Evolutionary conservation across 2,888 invertebrate species (phyloP).

Genomic region (Melipona bicolor): DNA sequence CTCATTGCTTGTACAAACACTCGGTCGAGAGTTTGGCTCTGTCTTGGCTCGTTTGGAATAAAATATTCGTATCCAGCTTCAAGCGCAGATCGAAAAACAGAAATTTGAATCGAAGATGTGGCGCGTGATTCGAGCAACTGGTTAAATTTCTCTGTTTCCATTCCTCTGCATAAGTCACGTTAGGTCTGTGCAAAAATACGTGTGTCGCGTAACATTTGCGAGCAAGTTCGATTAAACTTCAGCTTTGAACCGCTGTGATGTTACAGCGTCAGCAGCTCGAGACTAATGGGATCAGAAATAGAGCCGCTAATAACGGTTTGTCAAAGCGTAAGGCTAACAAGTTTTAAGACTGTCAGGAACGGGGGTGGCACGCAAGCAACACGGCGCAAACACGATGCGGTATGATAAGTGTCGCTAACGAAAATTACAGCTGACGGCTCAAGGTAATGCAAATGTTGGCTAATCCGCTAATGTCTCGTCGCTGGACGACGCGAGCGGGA

Average conservation of each 20-base stretch:
- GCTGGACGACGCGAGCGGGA: background rate
- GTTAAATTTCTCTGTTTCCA: too few relatives aligned
- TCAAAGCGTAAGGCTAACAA: background rate
- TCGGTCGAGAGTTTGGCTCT: too few relatives aligned
- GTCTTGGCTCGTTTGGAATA: too few relatives aligned
- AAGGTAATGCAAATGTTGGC: constrained; percentile 23
- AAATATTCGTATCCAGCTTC: too few relatives aligned
- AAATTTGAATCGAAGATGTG: too few relatives aligned
- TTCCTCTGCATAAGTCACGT: too few relatives aligned
- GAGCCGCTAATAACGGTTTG: background rate
- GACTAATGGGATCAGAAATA: background rate
- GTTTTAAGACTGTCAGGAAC: constrained; percentile 6
- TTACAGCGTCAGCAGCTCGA: background rate
- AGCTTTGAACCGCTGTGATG: background rate
- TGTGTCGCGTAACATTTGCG: too few relatives aligned
- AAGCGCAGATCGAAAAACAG: too few relatives aligned
- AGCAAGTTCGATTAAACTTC: background rate
- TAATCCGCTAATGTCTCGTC: constrained; percentile 28
- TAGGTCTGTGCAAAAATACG: too few relatives aligned
- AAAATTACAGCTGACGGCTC: constrained; percentile 31
- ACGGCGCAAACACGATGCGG: background rate
- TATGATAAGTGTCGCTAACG: constrained; percentile 17
- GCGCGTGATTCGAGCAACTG: too few relatives aligned
- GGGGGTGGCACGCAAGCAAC: background rate
- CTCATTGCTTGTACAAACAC: too few relatives aligned